Evolutionary conservation across 1,140 invertebrate genomes (phyloP), one percentile per base, ranked within the genome.

Genomic region (Eurytemora carolleeae): DNA sequence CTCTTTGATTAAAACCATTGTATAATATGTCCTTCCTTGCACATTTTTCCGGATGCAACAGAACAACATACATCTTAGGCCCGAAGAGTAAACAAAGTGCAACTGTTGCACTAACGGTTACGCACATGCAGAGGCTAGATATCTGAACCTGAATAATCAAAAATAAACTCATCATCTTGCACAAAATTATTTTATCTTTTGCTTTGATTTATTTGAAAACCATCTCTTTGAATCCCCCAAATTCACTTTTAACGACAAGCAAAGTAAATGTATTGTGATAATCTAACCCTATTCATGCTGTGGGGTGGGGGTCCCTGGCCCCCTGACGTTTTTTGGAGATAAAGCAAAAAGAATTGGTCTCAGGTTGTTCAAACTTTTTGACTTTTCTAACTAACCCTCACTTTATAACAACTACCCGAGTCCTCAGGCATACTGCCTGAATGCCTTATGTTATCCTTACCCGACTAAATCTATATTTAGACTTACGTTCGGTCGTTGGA

Each of bases 31-130:
- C 52, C n/a, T 26, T 21, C 22, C 59, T 53, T 18, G 59, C 59
- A 55, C 26, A 61, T 61, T 85, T 86, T 68, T 83, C 80, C 0
- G 83, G 83, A 68, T 85, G 82, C 69, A 84, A 83, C 20, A 85
- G 71, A 17, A 85, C 79, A 52, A 85, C 77, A 68, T 84, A 83
- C 44, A 87, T 78, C 71, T 87, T 87, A 1, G 85, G 85, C 1
- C 79, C 79, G 71, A 87, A 87, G 0, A 87, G 75, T 67, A 84
- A 86, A 19, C 80, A 78, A 0, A 87, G 74, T 1, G 80, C 82
- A 16, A 86, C 84, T 1, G 81, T 81, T 16, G 85, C 84, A 66
- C 83, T 85, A 58, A 87, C 76, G 67, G 79, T 84, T 64, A 87
- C 79, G 64, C 83, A 84, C 73, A 86, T 82, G 68, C 83, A 85